Evolutionary conservation across 2,797 vertebrate species (phyloP).

Genomic region (Spinibarbus caldwelli): DNA sequence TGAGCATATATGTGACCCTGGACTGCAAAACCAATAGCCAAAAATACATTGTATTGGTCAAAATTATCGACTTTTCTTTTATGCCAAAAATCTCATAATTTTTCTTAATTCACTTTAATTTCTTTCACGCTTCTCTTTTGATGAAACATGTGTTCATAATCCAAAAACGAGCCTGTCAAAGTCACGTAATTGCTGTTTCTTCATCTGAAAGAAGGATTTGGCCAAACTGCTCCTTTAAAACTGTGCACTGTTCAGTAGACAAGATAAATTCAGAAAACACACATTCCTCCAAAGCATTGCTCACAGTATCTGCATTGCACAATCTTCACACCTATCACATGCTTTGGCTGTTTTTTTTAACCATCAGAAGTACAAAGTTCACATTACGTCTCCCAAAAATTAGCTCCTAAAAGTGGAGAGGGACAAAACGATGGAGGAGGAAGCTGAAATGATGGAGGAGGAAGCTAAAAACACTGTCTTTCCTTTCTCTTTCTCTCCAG

Average conservation of each 20-base stretch:
- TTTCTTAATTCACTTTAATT: too few relatives aligned
- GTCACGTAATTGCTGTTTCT: neutral
- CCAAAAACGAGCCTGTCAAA: neutral
- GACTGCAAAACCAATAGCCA: too few relatives aligned
- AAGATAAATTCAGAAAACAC: conserved; percentile 7
- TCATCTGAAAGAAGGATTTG: neutral
- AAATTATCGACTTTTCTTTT: too few relatives aligned
- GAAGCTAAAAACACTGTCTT: neutral
- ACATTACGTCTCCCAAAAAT: conserved; percentile 47
- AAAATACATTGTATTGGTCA: too few relatives aligned
- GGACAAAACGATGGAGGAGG: conserved; percentile 11
- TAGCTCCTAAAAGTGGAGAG: neutral
- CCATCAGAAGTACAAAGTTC: conserved; percentile 66
- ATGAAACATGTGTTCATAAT: neutral
- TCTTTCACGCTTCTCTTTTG: neutral
- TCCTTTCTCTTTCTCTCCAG: conserved; percentile 69
- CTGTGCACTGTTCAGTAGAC: neutral
- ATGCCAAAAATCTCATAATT: too few relatives aligned
- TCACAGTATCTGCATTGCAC: conserved; percentile 31
- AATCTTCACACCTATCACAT: conserved; percentile 42
- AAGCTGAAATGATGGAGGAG: conserved; percentile 19
- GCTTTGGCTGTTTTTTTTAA: conserved; percentile 51
- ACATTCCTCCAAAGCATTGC: neutral
- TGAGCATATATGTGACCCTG: too few relatives aligned
- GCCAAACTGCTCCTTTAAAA: neutral